Conservation (phyloP, 2,113 vertebrate species). For the Oenanthe oenanthe region DNA sequence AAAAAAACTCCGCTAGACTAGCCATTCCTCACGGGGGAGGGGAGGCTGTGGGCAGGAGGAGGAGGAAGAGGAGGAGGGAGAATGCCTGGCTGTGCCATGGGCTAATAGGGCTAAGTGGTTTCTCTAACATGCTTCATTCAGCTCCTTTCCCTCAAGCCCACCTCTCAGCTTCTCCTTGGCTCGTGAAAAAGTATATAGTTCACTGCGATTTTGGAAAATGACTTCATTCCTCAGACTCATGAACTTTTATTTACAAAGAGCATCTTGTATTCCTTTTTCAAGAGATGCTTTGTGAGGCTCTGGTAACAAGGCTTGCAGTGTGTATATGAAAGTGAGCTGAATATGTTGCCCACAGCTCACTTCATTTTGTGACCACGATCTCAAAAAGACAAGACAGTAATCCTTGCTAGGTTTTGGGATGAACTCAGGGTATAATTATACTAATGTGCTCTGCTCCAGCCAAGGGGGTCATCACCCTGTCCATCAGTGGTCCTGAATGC, state of each 20-base stretch:
- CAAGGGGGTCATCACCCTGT: not conserved
- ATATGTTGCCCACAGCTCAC: conserved; percentile 53
- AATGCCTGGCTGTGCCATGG: conserved; percentile 9
- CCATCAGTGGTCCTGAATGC: not conserved
- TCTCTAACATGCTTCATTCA: conserved; percentile 39
- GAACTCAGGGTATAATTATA: not conserved
- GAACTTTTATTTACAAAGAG: conserved; percentile 87
- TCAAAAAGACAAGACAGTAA: conserved; percentile 48
- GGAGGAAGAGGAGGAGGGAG: not conserved
- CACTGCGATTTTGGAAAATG: conserved; percentile 71
- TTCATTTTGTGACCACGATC: conserved; percentile 57
- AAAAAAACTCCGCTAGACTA: fast-evolving
- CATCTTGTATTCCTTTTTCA: conserved; percentile 81
- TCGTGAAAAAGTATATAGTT: conserved; percentile 63
- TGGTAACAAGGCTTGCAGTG: conserved; percentile 80
- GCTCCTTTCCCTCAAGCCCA: conserved; percentile 29
- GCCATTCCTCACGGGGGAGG: conserved; percentile 5
- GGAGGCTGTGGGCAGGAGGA: not conserved
- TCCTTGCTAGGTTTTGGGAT: conserved; percentile 27
- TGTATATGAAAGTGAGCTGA: conserved; percentile 65
- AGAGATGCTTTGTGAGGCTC: conserved; percentile 81
- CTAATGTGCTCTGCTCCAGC: not conserved
- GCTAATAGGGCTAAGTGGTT: not conserved
- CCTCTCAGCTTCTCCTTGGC: conserved; percentile 17
- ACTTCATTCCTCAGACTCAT: conserved; percentile 78